Percentiles rank a stretch among this genome's conserved stretches.
Conservation (phyloP, 2,888 invertebrate genomes). For the Troides aeacus region DNA sequence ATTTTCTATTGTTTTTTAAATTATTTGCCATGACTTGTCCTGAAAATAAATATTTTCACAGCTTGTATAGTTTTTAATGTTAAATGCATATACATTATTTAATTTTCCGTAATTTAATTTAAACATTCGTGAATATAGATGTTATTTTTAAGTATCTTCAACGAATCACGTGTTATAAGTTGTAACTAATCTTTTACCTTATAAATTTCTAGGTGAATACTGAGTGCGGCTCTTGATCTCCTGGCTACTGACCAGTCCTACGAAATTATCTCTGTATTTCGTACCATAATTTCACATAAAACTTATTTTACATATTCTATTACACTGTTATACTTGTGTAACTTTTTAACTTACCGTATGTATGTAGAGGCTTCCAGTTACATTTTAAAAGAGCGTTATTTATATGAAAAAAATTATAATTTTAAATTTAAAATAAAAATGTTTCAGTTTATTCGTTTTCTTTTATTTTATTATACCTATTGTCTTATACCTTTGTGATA, state of each 20-base stretch:
- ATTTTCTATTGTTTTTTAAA: not conserved
- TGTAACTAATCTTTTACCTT: constrained; percentile 23
- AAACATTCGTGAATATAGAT: not conserved
- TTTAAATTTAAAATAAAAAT: constrained; percentile 72
- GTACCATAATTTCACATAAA: constrained; percentile 30
- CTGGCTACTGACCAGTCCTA: constrained; percentile 20
- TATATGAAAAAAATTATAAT: constrained; percentile 71
- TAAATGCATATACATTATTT: not conserved
- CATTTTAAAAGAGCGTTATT: constrained; percentile 70
- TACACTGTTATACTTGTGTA: constrained; percentile 35
- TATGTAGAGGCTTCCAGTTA: constrained; percentile 78
- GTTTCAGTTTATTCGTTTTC: constrained; percentile 60
- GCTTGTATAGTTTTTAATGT: not conserved
- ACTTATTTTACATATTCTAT: constrained; percentile 35
- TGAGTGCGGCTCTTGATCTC: constrained; percentile 48
- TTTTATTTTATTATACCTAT: constrained; percentile 45
- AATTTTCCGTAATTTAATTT: not conserved
- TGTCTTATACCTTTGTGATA: not conserved
- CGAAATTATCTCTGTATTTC: constrained; percentile 28
- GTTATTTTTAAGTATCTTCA: not conserved
- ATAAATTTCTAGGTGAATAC: constrained; percentile 74
- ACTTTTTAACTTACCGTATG: constrained; percentile 55
- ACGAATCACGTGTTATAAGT: not conserved
- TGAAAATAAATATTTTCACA: constrained; percentile 3
- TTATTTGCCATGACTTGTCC: constrained; percentile 16